Evolutionary conservation across 2,113 vertebrate species (phyloP).

Genomic region (Etia nguti): DNA sequence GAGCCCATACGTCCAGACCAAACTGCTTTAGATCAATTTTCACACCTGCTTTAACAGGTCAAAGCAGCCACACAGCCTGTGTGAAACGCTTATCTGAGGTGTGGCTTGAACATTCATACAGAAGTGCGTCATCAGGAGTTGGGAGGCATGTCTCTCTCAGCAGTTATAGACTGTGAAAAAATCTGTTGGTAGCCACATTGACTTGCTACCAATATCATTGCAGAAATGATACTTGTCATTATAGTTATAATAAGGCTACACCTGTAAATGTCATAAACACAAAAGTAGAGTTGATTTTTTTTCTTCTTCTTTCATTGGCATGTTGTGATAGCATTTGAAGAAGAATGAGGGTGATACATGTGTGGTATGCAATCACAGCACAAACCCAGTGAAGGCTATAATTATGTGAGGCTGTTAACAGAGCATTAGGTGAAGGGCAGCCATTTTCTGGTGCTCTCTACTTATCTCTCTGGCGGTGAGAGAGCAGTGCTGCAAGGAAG

Average conservation of each 20-base stretch:
- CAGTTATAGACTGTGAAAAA: not conserved
- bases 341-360: not conserved
- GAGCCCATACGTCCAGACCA: not conserved
- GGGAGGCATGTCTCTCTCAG: not conserved
- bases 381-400: not conserved
- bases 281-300: not conserved
- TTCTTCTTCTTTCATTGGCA: not conserved
- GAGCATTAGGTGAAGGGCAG: not conserved
- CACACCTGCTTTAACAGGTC: not conserved
- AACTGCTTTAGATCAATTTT: not conserved
- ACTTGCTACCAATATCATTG: not conserved
- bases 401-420: not conserved
- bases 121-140: not conserved
- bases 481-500: not conserved
- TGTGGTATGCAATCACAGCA: not conserved
- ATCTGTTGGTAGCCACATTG: not conserved
- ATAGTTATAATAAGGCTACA: not conserved
- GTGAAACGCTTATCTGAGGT: not conserved
- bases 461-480: not conserved
- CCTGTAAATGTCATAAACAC: not conserved
- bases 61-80: not conserved
- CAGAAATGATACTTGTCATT: not conserved
- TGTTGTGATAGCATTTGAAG: not conserved
- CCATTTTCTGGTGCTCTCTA: not conserved
- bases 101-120: not conserved